Evolutionary conservation across 2,113 vertebrate species (phyloP), one percentile per base, ranked within the genome.

Genomic region (Marmota monax): DNA sequence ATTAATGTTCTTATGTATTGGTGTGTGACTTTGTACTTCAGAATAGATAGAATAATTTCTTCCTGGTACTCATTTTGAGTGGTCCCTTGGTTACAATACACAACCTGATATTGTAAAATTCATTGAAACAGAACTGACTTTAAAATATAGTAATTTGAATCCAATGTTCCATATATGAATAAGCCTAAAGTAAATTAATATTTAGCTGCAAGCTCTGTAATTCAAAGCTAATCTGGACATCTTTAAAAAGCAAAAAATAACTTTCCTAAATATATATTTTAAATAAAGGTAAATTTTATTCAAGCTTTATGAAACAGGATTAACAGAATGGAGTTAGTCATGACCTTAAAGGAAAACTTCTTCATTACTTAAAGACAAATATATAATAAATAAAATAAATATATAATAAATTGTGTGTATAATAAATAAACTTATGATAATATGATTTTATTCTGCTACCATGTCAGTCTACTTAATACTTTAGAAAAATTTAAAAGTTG

Each of bases 91-190:
- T 90, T 90, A 84, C 0, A 69, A 89, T 34, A 27, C 4, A 91
- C 95, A 97, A 73, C 2, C 82, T 23, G 45, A 14, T 88, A 70
- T 34, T 97, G 94, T 96, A 83, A 96, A 96, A 37, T 86, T 89
- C 56, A 84, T 82, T 10, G n/a, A 34, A 70, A 74, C 58, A 72
- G 96, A 97, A 93, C 0, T 72, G 16, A 63, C 3, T 97, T 98
- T 96, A 96, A 97, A 97, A 97, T 92, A 23, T 80, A 96, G 63
- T 93, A 13, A 88, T 96, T 83, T 97, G 61, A 92, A 95, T 67
- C 32, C 51, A 98, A 63, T 67, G 1, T 69, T 97, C 22, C 42
- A 27, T 89, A 94, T 88, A 13, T 79, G 6, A 73, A 29, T 78
- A 22, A 2, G 7, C 20, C 82, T 94, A 27, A 93, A 97, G 88